Conservation (phyloP, 2,113 vertebrate genomes). For the Albula glossodonta region DNA sequence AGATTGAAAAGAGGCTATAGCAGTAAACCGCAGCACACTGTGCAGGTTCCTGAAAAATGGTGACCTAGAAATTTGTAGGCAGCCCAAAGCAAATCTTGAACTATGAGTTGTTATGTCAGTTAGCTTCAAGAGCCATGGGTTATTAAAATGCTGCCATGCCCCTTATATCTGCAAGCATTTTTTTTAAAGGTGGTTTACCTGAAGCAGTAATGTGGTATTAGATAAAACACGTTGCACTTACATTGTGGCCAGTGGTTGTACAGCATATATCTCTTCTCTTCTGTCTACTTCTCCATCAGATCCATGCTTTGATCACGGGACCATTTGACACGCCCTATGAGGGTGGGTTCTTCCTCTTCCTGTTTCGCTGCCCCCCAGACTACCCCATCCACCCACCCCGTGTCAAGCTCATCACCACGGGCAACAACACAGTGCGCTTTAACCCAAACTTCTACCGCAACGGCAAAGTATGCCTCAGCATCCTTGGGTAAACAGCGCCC, state of each 20-base stretch:
- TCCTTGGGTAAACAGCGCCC: slow-evolving; percentile 83
- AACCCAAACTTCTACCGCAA: slow-evolving; percentile 99
- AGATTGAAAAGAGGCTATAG: neutral
- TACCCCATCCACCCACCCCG: slow-evolving; percentile 97
- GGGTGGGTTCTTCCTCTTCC: slow-evolving; percentile 98
- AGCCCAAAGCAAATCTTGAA: neutral
- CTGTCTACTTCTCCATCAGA: slow-evolving; percentile 70
- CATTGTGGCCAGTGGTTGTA: neutral
- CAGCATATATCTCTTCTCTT: neutral
- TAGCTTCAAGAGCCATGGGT: neutral
- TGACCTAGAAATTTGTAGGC: too few species aligned
- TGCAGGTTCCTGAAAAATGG: neutral
- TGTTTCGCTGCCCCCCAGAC: slow-evolving; percentile 98
- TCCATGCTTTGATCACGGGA: slow-evolving; percentile 96
- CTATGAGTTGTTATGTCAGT: neutral
- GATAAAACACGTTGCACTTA: neutral
- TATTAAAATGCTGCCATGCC: neutral
- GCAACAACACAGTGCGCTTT: slow-evolving; percentile 97
- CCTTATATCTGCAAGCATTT: neutral
- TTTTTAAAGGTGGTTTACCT: neutral
- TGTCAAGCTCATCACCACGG: slow-evolving; percentile 97
- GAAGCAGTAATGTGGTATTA: neutral
- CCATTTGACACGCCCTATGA: slow-evolving; percentile 98
- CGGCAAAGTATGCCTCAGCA: slow-evolving; percentile 98
- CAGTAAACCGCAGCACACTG: neutral